Conservation (phyloP, 2,113 vertebrate species). For the Marmota monax region DNA sequence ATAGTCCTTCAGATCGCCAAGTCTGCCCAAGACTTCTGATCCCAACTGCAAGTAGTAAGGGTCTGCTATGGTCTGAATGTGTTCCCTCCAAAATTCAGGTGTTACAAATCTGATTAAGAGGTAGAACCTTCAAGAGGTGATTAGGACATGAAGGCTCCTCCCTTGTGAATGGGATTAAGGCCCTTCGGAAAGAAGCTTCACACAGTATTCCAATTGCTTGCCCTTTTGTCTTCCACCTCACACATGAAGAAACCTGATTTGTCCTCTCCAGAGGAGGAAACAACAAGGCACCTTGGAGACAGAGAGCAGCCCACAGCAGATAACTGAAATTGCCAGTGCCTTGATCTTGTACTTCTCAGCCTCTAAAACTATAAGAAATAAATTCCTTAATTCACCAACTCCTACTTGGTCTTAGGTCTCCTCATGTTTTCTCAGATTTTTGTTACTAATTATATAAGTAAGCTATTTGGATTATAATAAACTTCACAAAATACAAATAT, state of each 20-base stretch:
- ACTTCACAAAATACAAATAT: constrained; percentile 31
- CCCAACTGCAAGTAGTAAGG: background rate
- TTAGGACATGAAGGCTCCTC: background rate
- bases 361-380: background rate
- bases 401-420: too few relatives aligned
- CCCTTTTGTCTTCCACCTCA: background rate
- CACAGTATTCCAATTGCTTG: background rate
- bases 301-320: background rate
- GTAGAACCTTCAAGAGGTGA: background rate
- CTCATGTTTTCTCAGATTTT: too few relatives aligned
- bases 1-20: background rate
- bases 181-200: background rate
- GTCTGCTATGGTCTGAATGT: background rate
- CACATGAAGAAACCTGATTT: background rate
- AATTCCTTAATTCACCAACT: too few relatives aligned
- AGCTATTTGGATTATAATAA: background rate
- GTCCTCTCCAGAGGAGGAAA: background rate
- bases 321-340: background rate
- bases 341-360: background rate
- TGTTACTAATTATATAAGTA: background rate
- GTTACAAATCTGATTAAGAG: background rate
- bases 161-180: background rate
- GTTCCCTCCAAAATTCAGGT: background rate
- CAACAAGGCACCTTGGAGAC: background rate
- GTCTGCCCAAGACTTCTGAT: constrained; percentile 8